These are phyloP conservation scores for Sylvia atricapilla DNA, from an alignment of 2,113 vertebrate genomes.

Conservation along the genomic window DNA sequence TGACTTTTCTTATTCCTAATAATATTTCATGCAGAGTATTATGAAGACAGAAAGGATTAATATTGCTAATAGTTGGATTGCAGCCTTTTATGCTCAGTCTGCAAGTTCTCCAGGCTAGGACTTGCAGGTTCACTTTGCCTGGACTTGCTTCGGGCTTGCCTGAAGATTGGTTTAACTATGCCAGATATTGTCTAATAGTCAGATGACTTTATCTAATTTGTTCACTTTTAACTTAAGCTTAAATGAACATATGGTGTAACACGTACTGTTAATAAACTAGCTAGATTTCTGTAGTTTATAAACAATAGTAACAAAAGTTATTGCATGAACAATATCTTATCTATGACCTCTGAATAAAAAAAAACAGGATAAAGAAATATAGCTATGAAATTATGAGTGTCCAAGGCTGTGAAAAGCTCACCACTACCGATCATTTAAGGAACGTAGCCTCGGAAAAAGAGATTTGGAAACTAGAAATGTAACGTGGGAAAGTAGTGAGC, in stretches of 20 bases:
- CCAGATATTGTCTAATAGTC: background rate
- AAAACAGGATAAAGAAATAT: background rate
- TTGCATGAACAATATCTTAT: background rate
- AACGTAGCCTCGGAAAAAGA: background rate
- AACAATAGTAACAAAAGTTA: background rate
- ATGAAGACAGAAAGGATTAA: background rate
- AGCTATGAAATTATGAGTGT: background rate
- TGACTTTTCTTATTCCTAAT: background rate
- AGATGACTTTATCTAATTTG: background rate
- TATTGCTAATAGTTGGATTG: background rate
- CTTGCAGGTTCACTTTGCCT: background rate
- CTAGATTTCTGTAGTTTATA: background rate
- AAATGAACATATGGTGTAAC: background rate
- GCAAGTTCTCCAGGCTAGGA: background rate
- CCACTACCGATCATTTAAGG: background rate
- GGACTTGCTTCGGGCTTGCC: background rate
- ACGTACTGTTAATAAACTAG: background rate
- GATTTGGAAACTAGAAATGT: background rate
- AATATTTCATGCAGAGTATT: background rate
- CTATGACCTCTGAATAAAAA: background rate
- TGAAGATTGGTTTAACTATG: background rate
- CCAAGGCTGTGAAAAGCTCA: background rate
- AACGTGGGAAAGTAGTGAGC: background rate
- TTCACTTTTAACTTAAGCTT: background rate
- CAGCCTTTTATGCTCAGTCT: background rate